These are phyloP conservation scores for Agrypnus murinus DNA, from an alignment of 2,888 invertebrate species.

Conservation along the genomic window DNA sequence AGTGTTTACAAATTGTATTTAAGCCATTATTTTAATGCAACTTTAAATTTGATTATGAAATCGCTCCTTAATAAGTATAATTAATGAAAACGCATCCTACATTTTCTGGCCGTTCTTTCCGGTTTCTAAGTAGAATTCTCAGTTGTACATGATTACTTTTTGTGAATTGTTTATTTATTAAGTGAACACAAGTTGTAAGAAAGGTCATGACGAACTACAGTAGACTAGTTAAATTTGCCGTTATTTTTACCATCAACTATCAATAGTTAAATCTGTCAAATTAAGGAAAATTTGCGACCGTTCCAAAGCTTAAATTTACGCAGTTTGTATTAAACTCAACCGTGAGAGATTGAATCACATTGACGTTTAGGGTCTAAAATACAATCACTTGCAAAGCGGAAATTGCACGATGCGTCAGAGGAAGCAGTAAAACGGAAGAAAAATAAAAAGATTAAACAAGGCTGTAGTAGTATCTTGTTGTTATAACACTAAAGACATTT, in stretches of 20 bases:
- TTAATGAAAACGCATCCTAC: too few species aligned
- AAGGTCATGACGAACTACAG: too few species aligned
- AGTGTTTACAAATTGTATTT: too few species aligned
- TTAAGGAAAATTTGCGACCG: slow-evolving; percentile 6
- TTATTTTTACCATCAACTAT: not conserved
- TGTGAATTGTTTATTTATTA: too few species aligned
- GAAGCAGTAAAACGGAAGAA: slow-evolving; percentile 7
- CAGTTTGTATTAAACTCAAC: slow-evolving; percentile 2
- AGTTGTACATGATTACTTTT: too few species aligned
- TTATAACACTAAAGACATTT: too few species aligned
- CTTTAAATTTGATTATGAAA: too few species aligned
- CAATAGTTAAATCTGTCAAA: slow-evolving; percentile 8
- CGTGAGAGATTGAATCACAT: slow-evolving; percentile 14
- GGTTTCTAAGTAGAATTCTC: too few species aligned
- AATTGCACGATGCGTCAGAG: slow-evolving; percentile 16
- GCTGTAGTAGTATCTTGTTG: not conserved
- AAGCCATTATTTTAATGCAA: too few species aligned
- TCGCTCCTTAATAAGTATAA: too few species aligned
- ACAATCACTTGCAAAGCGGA: slow-evolving; percentile 16
- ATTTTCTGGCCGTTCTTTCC: too few species aligned
- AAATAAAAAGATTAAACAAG: slow-evolving; percentile 15
- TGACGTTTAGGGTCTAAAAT: slow-evolving; percentile 14
- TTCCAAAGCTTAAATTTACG: not conserved
- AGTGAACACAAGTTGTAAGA: too few species aligned
- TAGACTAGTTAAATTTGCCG: not conserved